Evolutionary conservation across 2,888 invertebrate genomes (phyloP), one percentile per base, ranked within the genome.

Genomic region (Criorhina ranunculi): DNA sequence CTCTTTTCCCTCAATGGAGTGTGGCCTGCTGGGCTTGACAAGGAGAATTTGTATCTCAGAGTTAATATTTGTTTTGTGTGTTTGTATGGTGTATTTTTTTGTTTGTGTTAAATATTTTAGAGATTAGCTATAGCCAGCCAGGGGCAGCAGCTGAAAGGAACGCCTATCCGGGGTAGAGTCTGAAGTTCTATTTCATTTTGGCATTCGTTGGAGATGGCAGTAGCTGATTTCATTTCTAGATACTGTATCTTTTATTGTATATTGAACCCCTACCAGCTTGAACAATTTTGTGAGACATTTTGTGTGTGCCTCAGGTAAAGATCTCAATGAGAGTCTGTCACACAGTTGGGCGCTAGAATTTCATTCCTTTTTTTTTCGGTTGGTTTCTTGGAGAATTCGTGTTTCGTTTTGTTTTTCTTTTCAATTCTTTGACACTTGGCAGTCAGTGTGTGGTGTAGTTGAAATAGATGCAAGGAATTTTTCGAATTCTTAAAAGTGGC

Each of bases 201-300:
- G 55, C 40, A 24, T 24, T 24, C 24, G 24, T 4, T 24, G 24
- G 24, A 4, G 4, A 62, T 40, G 66, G 46, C 75, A 59, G 81
- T 81, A 77, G 77, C 46, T 46, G 72, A 60, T 69, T 77, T 82
- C 37, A 77, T 76, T 82, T 82, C 35, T 66, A 77, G 81, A 77
- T 82, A 70, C 31, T 55, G 55, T 78, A 67, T 73, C 40, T 73
- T 55, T 35, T 69, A 49, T 62, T 57, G 37, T 33, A 80, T 46
- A 46, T 17, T 49, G 72, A 57, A 46, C n/a, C 31, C 66, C 35
- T 67, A 59, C 37, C 11, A 33, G 46, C 40, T 29, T 51, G 33
- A 37, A 59, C 29, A 46, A 46, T 55, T 70, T 57, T 49, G 46
- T 72, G 46, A 49, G 64, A 78, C 72, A 64, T 44, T 76, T 60